Evolutionary conservation across 2,113 vertebrate species (phyloP).

Genomic region (Crotophaga sulcirostris): DNA sequence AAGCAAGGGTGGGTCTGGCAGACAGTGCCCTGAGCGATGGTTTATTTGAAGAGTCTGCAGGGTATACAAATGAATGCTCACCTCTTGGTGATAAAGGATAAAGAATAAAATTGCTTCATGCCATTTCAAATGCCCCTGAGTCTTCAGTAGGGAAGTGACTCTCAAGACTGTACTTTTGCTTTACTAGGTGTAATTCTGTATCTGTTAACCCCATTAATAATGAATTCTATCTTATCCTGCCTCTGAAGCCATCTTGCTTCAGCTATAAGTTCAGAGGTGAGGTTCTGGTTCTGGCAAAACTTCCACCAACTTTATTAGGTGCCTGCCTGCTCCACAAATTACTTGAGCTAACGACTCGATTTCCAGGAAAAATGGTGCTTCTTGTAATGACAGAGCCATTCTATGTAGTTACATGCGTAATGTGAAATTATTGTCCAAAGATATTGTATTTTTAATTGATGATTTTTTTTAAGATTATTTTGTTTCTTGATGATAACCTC

Average conservation of each 20-base stretch:
- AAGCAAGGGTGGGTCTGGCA: conserved; percentile 33
- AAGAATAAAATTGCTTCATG: not conserved
- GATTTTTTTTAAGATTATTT: not conserved
- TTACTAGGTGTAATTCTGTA: not conserved
- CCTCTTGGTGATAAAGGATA: not conserved
- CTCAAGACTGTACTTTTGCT: not conserved
- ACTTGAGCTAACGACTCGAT: not conserved
- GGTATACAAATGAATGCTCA: not conserved
- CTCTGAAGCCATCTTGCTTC: not conserved
- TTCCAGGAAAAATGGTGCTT: not conserved
- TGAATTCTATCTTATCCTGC: not conserved
- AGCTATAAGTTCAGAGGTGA: not conserved
- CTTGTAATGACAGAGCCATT: not conserved
- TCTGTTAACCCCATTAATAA: not conserved
- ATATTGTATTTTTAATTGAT: not conserved
- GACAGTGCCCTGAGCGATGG: conserved; percentile 15
- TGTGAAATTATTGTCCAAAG: not conserved
- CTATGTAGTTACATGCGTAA: not conserved
- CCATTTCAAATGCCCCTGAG: not conserved
- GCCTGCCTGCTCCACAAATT: not conserved
- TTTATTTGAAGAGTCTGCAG: conserved; percentile 17
- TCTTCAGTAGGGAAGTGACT: not conserved
- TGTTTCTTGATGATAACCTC: not conserved
- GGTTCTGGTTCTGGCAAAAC: not conserved
- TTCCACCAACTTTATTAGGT: not conserved